Evolutionary conservation across 2,888 invertebrate genomes (phyloP), one percentile per base, ranked within the genome.

Genomic region (Parnassius glacialis): DNA sequence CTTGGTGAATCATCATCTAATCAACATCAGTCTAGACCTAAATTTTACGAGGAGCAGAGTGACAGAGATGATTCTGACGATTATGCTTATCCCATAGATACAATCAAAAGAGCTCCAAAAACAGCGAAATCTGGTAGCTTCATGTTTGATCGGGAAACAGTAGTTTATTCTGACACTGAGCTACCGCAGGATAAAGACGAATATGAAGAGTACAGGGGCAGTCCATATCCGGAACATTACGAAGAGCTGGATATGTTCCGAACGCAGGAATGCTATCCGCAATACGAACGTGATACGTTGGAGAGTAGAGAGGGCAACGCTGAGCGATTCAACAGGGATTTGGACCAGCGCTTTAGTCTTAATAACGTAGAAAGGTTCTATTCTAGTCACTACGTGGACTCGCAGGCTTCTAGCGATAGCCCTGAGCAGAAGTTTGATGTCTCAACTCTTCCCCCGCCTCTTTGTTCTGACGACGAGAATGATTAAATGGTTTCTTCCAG

Each of bases 401-500:
- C 92, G 72, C 93, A 95, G 79, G 92, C 94, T 74, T 84, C 93
- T 71, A 92, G 93, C 80, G 92, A 95, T 79, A 87, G 94, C 62
- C 94, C 94, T n/a, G 96, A 95, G 69, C 94, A 94, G 62, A 93
- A 93, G 76, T 94, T 96, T 76, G 95, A 96, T 74, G 94, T 96
- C 20, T 93, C 95, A 45, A 94, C 94, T 41, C 93, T 96, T 73
- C 96, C 96, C n/a, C 96, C 96, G 59, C 96, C 96, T 59, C 89
- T 95, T 68, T 93, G 96, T 74, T 93, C 94, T 60, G 95, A 96
- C 71, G 95, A 95, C 75, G 95, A 96, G 76, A 94, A 94, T 72
- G 93, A 93, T 69, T 89, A 83, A 76, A 68, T 65, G 58, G 20
- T 53, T 20, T 7, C 3, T 52, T 64, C 56, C 63, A 65, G 61